Base-by-base conservation (phyloP, 2,888 invertebrate species). In the Molorchus minor region DNA sequence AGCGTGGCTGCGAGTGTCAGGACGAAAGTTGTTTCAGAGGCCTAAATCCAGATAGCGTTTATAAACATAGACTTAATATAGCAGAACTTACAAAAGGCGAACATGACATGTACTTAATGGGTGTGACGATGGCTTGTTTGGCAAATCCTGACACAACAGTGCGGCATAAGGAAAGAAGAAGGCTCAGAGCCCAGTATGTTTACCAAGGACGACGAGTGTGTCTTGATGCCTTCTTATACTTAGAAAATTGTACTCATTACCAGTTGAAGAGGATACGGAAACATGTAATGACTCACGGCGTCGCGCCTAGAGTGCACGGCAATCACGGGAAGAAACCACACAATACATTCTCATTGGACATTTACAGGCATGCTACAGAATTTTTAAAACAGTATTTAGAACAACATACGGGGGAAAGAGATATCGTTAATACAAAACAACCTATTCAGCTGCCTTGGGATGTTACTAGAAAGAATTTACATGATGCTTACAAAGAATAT, bases 41-140 rank as follows among this genome's bases (percentile, higher is more conserved):
- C n/a, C 81, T 92, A 20, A 89, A 88, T 75, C 86, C 91, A 0
- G 91, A 91, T 71, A 87, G 86, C 69, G 91, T 91, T 1, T 91
- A 90, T 75, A 86, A 87, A 45, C 91, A 92, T 76, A 82, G 91
- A 67, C 80, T 91, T 30, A 91, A 92, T 72, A 91, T 91, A 61
- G 91, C 91, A 0, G 91, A 92, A 77, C 76, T 91, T 58, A 91
- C 91, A 0, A 91, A 91, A 80, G 89, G 88, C 55, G 91, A 92
- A 78, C 91, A 91, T 78, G 91, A 91, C 77, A 91, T 92, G 91
- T 92, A 92, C 75, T 81, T 91, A 71, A 91, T 91, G 91, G 91
- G 91, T n/a, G 88, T 92, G 21, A 91, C 90, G 1, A 91, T 90
- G 91, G 91, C 91, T 0, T 90, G 90, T 70, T 81, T 91, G 65